Evolutionary conservation across 2,113 vertebrate genomes (phyloP).

Genomic region (Accipiter cooperii): DNA sequence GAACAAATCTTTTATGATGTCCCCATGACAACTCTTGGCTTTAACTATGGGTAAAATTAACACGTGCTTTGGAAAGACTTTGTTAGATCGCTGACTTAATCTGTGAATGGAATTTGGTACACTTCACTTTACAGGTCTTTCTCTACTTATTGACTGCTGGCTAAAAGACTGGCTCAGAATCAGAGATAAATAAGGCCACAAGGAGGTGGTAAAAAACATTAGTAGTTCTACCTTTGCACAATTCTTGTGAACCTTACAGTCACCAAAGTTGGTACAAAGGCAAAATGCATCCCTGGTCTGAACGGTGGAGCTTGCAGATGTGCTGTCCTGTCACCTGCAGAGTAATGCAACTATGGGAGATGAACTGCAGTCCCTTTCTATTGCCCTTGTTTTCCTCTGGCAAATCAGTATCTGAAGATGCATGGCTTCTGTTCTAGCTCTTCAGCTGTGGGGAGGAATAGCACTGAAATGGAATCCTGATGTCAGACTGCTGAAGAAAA

Average conservation of each 20-base stretch:
- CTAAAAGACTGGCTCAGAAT: neutral
- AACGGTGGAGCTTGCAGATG: neutral
- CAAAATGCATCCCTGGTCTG: neutral
- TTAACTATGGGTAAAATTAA: neutral
- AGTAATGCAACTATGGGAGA: neutral
- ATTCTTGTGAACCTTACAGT: neutral
- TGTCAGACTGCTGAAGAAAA: neutral
- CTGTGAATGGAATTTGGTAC: neutral
- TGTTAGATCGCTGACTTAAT: neutral
- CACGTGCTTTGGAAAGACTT: neutral
- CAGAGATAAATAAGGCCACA: neutral
- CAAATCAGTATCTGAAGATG: neutral
- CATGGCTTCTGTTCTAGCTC: neutral
- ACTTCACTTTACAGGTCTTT: neutral
- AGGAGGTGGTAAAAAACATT: neutral
- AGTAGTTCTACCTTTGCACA: neutral
- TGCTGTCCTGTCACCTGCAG: neutral
- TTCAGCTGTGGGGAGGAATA: neutral
- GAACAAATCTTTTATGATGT: neutral
- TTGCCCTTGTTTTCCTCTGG: neutral
- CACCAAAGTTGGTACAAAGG: neutral
- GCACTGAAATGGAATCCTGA: neutral
- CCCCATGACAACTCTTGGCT: neutral
- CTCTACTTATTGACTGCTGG: neutral
- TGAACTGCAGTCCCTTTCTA: neutral